phyloP scores from a whole-genome alignment of 23 tunicate species.

The Diplosoma virens region DNA sequence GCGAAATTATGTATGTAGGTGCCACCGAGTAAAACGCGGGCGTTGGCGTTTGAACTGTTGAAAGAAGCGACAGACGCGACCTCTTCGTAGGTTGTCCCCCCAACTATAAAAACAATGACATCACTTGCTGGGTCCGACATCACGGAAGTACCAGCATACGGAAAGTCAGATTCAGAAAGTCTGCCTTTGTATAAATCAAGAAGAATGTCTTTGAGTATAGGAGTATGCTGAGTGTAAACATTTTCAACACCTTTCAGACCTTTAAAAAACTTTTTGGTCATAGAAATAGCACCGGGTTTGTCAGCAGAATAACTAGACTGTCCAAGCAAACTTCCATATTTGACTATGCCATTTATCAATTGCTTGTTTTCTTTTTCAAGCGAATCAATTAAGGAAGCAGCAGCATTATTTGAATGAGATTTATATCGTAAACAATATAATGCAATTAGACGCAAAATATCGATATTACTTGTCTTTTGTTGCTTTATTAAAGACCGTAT shows the following conservation, averaged over 20 bases:
- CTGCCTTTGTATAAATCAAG: slow-evolving; percentile 64
- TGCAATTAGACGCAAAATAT: slow-evolving; percentile 77
- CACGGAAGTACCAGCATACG: slow-evolving; percentile 69
- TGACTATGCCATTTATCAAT: slow-evolving; percentile 42
- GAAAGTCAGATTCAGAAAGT: slow-evolving; percentile 58
- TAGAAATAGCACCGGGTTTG: slow-evolving; percentile 45
- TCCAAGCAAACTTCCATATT: slow-evolving; percentile 43
- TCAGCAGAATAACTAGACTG: slow-evolving; percentile 12
- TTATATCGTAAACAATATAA: slow-evolving; percentile 77
- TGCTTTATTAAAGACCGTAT: slow-evolving; percentile 45
- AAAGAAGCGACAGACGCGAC: slow-evolving; percentile 59
- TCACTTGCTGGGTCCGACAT: slow-evolving; percentile 66
- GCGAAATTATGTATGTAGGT: slow-evolving; percentile 64
- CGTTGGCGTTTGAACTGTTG: slow-evolving; percentile 53
- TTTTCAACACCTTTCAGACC: slow-evolving; percentile 96
- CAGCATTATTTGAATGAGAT: slow-evolving; percentile 67
- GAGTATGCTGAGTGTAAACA: slow-evolving; percentile 97
- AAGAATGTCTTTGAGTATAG: slow-evolving; percentile 57
- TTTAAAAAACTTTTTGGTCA: slow-evolving; percentile 71
- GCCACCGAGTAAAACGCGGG: slow-evolving; percentile 71
- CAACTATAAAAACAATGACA: slow-evolving; percentile 88
- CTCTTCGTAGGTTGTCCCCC: slow-evolving; percentile 98
- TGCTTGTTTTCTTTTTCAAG: slow-evolving; percentile 15
- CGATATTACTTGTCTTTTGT: slow-evolving; percentile 43
- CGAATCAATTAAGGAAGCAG: slow-evolving; percentile 63